Percentiles rank a stretch among this genome's conserved stretches.
Conservation (phyloP, 2,113 vertebrate genomes). For the Peromyscus leucopus region DNA sequence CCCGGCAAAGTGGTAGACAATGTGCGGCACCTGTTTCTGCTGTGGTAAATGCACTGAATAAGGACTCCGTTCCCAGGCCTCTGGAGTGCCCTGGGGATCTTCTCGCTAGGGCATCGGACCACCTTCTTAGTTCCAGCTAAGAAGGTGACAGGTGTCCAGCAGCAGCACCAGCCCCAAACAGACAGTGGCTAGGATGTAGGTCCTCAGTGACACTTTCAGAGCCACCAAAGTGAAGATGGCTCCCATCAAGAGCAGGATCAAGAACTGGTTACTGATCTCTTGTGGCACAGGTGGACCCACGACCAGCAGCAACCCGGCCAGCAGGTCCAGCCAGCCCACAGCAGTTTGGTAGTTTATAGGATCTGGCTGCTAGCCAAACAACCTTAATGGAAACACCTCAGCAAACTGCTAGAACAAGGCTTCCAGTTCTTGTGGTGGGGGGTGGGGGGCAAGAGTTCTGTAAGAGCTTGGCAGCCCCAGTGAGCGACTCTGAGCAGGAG, state of each 20-base stretch:
- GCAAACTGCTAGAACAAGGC: constrained; percentile 86
- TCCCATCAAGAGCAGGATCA: constrained; percentile 89
- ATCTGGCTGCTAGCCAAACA: constrained; percentile 84
- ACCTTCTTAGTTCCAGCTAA: constrained; percentile 75
- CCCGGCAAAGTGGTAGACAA: not conserved
- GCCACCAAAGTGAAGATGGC: constrained; percentile 88
- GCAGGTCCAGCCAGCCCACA: constrained; percentile 88
- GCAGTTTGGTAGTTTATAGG: constrained; percentile 82
- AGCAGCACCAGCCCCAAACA: constrained; percentile 88
- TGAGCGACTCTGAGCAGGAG: not conserved
- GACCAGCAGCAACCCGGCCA: constrained; percentile 87
- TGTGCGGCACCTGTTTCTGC: not conserved
- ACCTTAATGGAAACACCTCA: constrained; percentile 87
- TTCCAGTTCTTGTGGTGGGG: constrained; percentile 53
- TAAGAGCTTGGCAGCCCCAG: too few relatives aligned
- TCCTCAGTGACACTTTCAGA: constrained; percentile 86
- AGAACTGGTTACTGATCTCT: constrained; percentile 88
- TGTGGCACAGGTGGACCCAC: constrained; percentile 87
- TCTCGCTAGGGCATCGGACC: constrained; percentile 44
- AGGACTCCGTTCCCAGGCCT: not conserved
- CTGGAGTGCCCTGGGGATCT: not conserved
- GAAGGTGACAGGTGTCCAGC: constrained; percentile 78
- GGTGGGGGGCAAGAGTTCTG: too few relatives aligned
- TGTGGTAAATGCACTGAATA: not conserved
- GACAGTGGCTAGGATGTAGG: constrained; percentile 83